Base-by-base conservation (phyloP, 2,888 invertebrate genomes). In the Synanthedon andrenaeformis region DNA sequence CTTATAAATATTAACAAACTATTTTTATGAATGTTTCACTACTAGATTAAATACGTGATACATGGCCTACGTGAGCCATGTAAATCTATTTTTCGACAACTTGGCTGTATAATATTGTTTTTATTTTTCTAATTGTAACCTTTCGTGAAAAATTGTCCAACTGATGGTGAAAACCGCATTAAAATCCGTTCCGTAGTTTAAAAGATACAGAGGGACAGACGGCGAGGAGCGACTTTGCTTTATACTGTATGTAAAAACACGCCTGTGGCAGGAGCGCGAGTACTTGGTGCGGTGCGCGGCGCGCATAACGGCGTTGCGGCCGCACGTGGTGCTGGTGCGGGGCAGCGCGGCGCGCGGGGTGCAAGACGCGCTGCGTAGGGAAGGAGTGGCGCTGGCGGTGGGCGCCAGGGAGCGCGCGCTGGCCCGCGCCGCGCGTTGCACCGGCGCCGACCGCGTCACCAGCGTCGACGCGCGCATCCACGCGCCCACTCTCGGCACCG, bases 301-400 rank as follows among this genome's bases (percentile, higher is more conserved):
- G 1, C 91, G 97, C 63, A 95, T 98, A 52, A 90, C 92, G 41
- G 92, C 94, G 13, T 89, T 97, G 55, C 91, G 92, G 42, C 97
- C 99, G 0, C 92, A 94, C 67, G 90, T 99, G 35, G 93, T 99
- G 35, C 82, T 99, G 42, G 97, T 97, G 0, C 95, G 96, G 69
- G 94, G 96, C 61, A 93, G 93, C 52, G 97, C 96, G 8, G 93
- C 94, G 64, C 94, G 89, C 70, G 87, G 93, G 48, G 98, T 98
- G 11, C 96, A 97, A 81, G 95, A 97, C 67, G 91, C 94, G 69
- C 87, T 99, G 53, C 89, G 94, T 1, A 57, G 89, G 90, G 67
- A 89, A 42, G 70, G 74, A 41, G 93, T 97, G n/a, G 96, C 97
- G 0, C 88, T 99, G 11, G 94, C 97, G 0, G 87, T 94, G 51